These are phyloP conservation scores for Mus pahari DNA, from an alignment of 2,113 vertebrate species.

Conservation along the genomic window DNA sequence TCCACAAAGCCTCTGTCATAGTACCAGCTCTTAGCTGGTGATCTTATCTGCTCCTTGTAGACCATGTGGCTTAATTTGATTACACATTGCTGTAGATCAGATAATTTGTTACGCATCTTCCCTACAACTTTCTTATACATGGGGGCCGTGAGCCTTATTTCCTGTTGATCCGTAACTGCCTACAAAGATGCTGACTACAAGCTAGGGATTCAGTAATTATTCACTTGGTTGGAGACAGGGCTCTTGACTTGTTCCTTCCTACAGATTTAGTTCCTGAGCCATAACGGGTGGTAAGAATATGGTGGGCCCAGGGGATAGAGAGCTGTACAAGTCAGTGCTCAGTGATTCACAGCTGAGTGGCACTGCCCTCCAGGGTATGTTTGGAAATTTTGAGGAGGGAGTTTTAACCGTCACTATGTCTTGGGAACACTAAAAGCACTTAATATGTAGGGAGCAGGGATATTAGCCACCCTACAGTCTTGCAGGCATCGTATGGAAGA, in stretches of 20 bases:
- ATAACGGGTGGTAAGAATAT: not conserved
- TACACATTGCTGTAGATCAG: not conserved
- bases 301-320: not conserved
- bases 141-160: not conserved
- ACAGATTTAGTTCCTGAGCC: not conserved
- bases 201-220: not conserved
- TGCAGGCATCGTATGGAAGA: not conserved
- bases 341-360: not conserved
- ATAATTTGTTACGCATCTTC: not conserved
- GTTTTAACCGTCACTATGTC: not conserved
- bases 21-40: not conserved
- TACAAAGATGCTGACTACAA: not conserved
- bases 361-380: not conserved
- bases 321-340: not conserved
- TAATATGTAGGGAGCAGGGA: not conserved
- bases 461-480: not conserved
- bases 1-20: not conserved
- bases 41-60: not conserved
- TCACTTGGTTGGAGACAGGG: not conserved
- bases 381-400: not conserved
- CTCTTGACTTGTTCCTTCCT: conserved; percentile 8
- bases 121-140: not conserved
- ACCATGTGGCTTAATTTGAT: not conserved
- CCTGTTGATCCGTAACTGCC: not conserved
- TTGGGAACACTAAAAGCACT: not conserved